Evolutionary conservation across 2,888 invertebrate species (phyloP), one percentile per base, ranked within the genome.

Genomic region (Glyphotaelius pellucidus): DNA sequence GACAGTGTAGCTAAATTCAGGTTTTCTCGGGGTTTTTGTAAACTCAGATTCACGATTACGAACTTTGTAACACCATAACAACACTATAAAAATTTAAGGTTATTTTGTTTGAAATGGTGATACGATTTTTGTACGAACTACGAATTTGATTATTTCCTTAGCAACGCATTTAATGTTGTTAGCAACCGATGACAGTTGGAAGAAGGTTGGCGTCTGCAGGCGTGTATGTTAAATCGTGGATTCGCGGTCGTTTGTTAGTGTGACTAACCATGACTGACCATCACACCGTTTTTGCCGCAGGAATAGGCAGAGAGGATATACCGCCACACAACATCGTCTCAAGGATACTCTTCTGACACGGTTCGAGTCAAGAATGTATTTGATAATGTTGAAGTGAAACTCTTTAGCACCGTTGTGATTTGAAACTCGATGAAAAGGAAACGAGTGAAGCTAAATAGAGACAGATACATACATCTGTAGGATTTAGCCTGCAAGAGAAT

Each of bases 161-260:
- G 90, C 90, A 87, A 90, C 90, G 83, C 32, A 30, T 86, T 90
- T 90, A 42, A 80, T 87, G 35, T 85, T 14, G 32, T 42, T 90
- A 80, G 90, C 80, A 90, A 90, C 90, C 42, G 30, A 9, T 86
- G 86, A 90, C 90, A 90, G 90, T 9, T 90, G 83, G 35, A 67
- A 42, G n/a, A 67, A 19, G 25, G 25, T n/a, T 7, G 67, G 67
- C 67, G 7, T 67, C 25, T 67, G 67, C 15, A 3, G 19, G 67
- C 67, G 19, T 67, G 67, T 67, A n/a, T 67, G 25, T 25, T n/a
- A 67, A 67, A 67, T 25, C 67, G 9, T 2, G n/a, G 67, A 67
- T 67, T 67, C 67, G 67, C 25, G 67, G 67, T 67, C 67, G 7
- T 25, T 67, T 19, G 9, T 67, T 67, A n/a, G 2, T 9, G 7